Percentiles rank a stretch among this genome's conserved stretches.
These are phyloP conservation scores for Conus betulinus DNA, from an alignment of 1,140 invertebrate species.

Conservation along the genomic window DNA sequence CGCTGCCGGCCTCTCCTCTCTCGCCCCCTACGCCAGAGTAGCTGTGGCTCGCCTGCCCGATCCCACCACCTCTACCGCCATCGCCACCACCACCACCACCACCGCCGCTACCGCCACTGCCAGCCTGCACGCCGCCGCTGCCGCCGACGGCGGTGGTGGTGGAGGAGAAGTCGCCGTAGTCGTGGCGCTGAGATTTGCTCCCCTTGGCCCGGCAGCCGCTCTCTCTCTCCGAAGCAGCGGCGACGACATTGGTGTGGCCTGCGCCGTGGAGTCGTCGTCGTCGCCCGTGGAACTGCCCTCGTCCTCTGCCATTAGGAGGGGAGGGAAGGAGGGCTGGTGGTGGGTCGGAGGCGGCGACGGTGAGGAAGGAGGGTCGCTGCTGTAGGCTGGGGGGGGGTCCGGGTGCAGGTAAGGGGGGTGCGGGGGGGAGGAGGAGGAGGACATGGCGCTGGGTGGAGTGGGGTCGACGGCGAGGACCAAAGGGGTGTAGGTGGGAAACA, in stretches of 20 bases:
- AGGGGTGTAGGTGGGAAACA: not conserved
- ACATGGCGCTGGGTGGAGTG: not conserved
- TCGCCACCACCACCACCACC: constrained; percentile 28
- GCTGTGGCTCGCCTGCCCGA: constrained; percentile 45
- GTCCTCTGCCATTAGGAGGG: constrained; percentile 42
- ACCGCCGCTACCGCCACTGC: constrained; percentile 57
- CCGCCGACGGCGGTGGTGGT: not conserved
- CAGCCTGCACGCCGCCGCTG: not conserved
- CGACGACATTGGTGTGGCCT: constrained; percentile 43
- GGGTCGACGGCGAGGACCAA: too few species aligned
- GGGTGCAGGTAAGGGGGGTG: constrained; percentile 2
- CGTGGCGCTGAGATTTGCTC: constrained; percentile 12
- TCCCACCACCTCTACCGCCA: constrained; percentile 72
- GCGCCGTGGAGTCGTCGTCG: constrained; percentile 38
- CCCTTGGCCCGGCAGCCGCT: not conserved
- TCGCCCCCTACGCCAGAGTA: constrained; percentile 45
- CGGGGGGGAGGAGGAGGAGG: not conserved
- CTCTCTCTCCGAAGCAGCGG: constrained; percentile 26
- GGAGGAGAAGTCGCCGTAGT: not conserved
- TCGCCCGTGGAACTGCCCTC: constrained; percentile 43
- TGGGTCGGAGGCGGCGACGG: not conserved
- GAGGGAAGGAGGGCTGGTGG: not conserved
- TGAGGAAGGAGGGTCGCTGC: not conserved
- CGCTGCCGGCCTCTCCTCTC: constrained; percentile 62
- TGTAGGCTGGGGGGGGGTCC: constrained; percentile 10